phyloP scores from a whole-genome alignment of 2,113 vertebrate species.

The Oxygymnocypris stewartii region DNA sequence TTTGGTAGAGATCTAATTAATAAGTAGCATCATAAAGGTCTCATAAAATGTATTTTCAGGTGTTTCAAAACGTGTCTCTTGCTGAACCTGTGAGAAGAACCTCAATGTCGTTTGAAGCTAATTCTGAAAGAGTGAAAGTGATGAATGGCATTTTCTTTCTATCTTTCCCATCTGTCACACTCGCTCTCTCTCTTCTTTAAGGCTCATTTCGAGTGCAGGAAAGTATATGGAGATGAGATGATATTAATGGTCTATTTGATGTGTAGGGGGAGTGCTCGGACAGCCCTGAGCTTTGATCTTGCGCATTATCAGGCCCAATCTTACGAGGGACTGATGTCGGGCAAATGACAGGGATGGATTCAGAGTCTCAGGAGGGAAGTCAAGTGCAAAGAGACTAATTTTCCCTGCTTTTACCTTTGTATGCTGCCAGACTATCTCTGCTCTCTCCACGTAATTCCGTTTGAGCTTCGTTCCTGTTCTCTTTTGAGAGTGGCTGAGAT shows the following conservation, averaged over 20 bases:
- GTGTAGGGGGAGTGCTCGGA: conserved; percentile 70
- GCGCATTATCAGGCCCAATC: conserved; percentile 60
- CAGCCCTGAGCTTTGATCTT: conserved; percentile 68
- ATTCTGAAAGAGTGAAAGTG: conserved; percentile 50
- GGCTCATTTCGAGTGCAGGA: conserved; percentile 68
- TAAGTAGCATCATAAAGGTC: background rate
- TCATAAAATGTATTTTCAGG: conserved; percentile 36
- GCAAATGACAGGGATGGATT: conserved; percentile 19
- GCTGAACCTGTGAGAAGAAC: conserved; percentile 58
- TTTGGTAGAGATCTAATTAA: conserved; percentile 8
- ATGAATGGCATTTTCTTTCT: conserved; percentile 44
- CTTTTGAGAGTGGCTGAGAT: conserved; percentile 32
- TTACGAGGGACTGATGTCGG: conserved; percentile 24
- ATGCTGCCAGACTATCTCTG: background rate
- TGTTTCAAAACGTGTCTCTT: conserved; percentile 67
- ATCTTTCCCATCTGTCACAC: conserved; percentile 30
- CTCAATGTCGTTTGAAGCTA: conserved; percentile 67
- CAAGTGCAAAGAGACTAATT: conserved; percentile 54
- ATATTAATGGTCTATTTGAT: conserved; percentile 73
- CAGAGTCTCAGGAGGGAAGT: conserved; percentile 46
- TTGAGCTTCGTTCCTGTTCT: conserved; percentile 42
- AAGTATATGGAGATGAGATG: conserved; percentile 69
- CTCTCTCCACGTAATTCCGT: conserved; percentile 39
- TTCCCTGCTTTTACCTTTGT: conserved; percentile 44
- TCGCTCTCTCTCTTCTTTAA: conserved; percentile 60